Base-by-base conservation (phyloP, 2,113 vertebrate genomes). In the Pangasianodon gigas region DNA sequence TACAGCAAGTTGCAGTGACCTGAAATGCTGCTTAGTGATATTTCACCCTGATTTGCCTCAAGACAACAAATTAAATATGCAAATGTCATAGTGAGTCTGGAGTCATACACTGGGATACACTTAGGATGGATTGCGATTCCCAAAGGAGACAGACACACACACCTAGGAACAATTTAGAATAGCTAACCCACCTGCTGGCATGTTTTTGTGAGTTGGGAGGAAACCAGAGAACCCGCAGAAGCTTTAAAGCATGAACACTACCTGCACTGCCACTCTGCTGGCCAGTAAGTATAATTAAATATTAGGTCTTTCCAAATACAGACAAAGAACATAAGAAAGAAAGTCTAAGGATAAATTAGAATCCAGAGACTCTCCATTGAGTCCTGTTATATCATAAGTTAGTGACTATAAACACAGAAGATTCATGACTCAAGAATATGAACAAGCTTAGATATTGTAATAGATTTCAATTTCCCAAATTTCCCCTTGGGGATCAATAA, bases 1-100 rank as follows among this genome's bases (percentile, higher is more conserved):
- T 8, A n/a, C 10, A 62, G 54, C 37, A 65, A 10, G 26, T 4
- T 85, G 44, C 82, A 26, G 56, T 90, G 89, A 89, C 87, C 89
- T 89, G 80, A 85, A 90, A 89, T 14, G 46, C 44, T 85, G 89
- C 88, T 90, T 88, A 87, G 81, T 90, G 88, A 85, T 90, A 92
- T 88, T 92, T 92, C 69, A 83, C 69, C 80, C 58, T 77, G 75
- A 90, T 89, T 88, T 24, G 32, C 32, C 83, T 86, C 6, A 2
- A 80, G 81, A 79, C 19, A 41, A 88, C 46, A 65, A 91, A 88
- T 67, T 46, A 89, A 90, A 87, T 83, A 84, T 52, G 26, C 41
- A 85, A 62, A 62, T 88, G 41, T 44, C 4, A 8, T 29, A 65
- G 19, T 4, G 21, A 46, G 24, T 29, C 41, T 85, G 10, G 4